Percentiles rank a stretch among this genome's conserved stretches.
Conservation (phyloP, 2,797 vertebrate species). For the Todus mexicanus region DNA sequence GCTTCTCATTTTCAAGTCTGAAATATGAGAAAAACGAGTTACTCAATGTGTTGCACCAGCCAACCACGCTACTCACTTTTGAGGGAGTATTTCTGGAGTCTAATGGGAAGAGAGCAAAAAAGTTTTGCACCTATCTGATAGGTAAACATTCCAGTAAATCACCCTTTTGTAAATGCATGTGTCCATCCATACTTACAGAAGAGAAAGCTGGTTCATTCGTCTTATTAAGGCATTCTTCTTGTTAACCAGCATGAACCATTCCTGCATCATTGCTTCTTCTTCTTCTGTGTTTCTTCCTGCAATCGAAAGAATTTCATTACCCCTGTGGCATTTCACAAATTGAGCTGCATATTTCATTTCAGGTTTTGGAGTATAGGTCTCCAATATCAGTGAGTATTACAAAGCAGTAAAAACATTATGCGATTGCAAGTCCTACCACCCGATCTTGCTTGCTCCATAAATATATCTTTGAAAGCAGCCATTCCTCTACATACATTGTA, state of each 20-base stretch:
- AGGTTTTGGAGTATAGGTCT: neutral
- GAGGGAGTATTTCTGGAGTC: neutral
- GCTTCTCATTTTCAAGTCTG: constrained; percentile 1
- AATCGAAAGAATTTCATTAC: constrained; percentile 21
- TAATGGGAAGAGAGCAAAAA: neutral
- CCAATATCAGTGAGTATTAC: neutral
- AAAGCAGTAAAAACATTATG: neutral
- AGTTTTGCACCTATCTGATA: neutral
- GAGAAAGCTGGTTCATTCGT: constrained; percentile 97
- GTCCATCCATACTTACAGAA: constrained; percentile 84
- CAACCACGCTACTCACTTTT: neutral
- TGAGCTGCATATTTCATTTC: neutral
- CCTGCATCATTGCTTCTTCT: constrained; percentile 99
- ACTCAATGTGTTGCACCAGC: neutral
- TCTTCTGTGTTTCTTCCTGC: constrained; percentile 96
- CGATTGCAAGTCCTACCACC: neutral
- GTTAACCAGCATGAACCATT: constrained; percentile 99
- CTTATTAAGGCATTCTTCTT: constrained; percentile 99
- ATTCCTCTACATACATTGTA: neutral
- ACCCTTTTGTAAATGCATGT: neutral
- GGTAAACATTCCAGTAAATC: neutral
- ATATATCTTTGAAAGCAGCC: neutral
- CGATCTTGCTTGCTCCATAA: neutral
- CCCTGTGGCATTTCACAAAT: neutral
- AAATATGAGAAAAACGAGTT: constrained; percentile 10